phyloP scores from a whole-genome alignment of 2,113 vertebrate genomes.

The Gnathonemus echidnorhynchus region DNA sequence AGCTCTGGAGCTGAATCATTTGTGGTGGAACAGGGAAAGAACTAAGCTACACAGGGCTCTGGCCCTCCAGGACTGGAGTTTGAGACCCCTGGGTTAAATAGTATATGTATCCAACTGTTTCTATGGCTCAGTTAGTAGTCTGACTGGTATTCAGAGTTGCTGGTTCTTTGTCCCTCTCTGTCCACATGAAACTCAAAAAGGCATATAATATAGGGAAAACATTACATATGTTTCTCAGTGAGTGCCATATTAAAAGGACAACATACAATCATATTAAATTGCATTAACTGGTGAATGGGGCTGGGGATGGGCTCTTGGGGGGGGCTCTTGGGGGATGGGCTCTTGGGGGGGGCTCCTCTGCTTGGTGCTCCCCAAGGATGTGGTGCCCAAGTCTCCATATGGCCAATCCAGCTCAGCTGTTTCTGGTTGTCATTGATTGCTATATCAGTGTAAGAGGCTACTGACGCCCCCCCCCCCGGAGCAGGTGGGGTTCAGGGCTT shows the following conservation, averaged over 20 bases:
- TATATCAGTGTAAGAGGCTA: not conserved
- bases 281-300: not conserved
- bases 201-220: not conserved
- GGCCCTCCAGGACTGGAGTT: too few species aligned
- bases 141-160: not conserved
- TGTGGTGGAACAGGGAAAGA: too few species aligned
- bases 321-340: not conserved
- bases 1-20: too few species aligned
- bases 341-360: not conserved
- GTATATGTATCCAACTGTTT: not conserved
- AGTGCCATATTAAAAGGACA: not conserved
- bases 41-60: too few species aligned
- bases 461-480: not conserved
- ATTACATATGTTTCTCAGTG: not conserved
- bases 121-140: not conserved
- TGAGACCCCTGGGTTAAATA: too few species aligned
- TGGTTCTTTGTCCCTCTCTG: not conserved
- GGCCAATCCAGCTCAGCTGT: not conserved
- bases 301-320: not conserved
- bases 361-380: not conserved
- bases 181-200: not conserved
- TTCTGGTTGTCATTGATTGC: not conserved
- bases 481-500: not conserved
- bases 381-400: not conserved
- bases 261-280: not conserved